Evolutionary conservation across 1,140 invertebrate species (phyloP), one percentile per base, ranked within the genome.

Genomic region (Drosophila arizonae): DNA sequence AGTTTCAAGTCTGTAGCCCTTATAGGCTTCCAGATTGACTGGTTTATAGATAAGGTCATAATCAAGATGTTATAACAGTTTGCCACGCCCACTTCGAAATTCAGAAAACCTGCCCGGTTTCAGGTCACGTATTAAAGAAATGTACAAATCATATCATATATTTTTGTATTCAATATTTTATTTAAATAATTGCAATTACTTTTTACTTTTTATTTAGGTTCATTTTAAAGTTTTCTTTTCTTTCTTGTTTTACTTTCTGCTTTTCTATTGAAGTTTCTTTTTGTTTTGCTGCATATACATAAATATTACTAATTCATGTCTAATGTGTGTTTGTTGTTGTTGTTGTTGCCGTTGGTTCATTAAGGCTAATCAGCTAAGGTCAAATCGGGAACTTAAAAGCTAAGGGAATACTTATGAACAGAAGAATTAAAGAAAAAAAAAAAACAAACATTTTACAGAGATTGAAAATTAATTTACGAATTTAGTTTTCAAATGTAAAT

Each of bases 141-240:
- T 9, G 5, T 45, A 45, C 11, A 45, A 45, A 45, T 45, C 43
- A 45, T 45, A 15, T 43, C 3, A 43, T 43, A 43, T 41, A 48
- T 15, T 75, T 78, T 86, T 86, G 65, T 87, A 85, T 87, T 86
- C 82, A 86, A 86, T 86, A 69, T 86, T 39, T 86, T 86, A 86
- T 86, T 86, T 81, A 81, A 86, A 87, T 87, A 81, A 86, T 86
- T 86, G 81, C 82, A 75, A 72, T 86, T 63, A 67, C 45, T 64
- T 61, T 74, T 67, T 72, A 74, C 41, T 73, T 63, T 68, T 70
- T 48, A 30, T 24, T 64, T 74, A 77, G 64, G 50, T 80, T 84
- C 65, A 65, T 60, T 56, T 66, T 75, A 4, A 39, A 15, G 30
- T 43, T 65, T 71, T 58, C 21, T 68, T 43, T 71, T 66, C 74